Percentiles rank a stretch among this genome's conserved stretches.
These are phyloP conservation scores for Hestina assimilis DNA, from an alignment of 1,140 invertebrate genomes.

Conservation along the genomic window DNA sequence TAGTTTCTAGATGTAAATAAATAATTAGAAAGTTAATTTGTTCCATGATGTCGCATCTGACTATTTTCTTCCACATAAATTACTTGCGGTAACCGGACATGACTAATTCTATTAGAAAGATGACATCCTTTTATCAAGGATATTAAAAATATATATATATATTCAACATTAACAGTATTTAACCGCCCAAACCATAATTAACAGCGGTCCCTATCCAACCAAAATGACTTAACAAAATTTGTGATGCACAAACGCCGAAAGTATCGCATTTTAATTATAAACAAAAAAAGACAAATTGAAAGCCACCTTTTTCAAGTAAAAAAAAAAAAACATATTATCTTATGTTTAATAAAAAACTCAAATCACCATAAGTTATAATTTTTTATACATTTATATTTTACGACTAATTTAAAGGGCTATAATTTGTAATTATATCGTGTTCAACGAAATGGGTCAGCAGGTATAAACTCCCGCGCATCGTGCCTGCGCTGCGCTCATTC, in stretches of 20 bases:
- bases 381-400: neutral
- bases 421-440: conserved; percentile 16
- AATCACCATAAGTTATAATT: no score
- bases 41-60: neutral
- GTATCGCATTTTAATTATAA: no score
- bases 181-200: no score
- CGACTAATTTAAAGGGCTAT: conserved; percentile 22
- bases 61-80: neutral
- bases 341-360: no score
- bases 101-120: neutral
- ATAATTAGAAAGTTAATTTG: neutral
- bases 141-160: no score
- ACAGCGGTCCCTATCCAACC: no score
- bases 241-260: no score
- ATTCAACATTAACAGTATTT: no score
- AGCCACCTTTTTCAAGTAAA: no score
- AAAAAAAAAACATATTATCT: no score
- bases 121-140: neutral
- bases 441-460: conserved; percentile 68
- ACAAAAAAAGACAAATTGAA: no score
- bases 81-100: neutral
- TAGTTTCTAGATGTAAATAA: neutral
- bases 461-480: conserved; percentile 42
- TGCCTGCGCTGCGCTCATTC: conserved; percentile 57
- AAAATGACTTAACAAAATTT: no score